Evolutionary conservation across 2,888 invertebrate species (phyloP).

Genomic region (Strigamia crassipes): DNA sequence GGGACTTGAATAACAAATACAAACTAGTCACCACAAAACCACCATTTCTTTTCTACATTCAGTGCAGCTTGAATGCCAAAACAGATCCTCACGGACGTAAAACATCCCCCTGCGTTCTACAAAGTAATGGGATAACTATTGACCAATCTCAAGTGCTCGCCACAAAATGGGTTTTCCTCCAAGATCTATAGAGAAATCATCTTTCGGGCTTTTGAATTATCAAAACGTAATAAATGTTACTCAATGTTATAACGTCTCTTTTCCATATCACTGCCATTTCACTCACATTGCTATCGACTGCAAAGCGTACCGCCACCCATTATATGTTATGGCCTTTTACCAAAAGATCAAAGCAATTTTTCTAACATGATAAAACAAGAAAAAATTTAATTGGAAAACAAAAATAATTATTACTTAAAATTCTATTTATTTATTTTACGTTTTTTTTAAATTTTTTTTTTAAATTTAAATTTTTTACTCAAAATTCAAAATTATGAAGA

Average conservation of each 20-base stretch:
- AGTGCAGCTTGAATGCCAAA: conserved; percentile 22
- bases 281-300: not conserved
- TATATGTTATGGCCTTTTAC: not conserved
- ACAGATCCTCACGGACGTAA: not conserved
- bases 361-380: not conserved
- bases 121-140: conserved; percentile 30
- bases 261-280: conserved; percentile 6
- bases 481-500: not conserved
- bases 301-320: not conserved
- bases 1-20: conserved; percentile 22
- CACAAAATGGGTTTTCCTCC: not conserved
- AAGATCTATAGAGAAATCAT: conserved; percentile 22
- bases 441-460: no score
- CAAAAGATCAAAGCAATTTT: not conserved
- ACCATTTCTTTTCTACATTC: conserved; percentile 13
- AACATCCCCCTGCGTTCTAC: not conserved
- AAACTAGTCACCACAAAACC: conserved; percentile 17
- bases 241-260: conserved; percentile 1
- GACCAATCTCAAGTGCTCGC: not conserved
- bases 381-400: not conserved
- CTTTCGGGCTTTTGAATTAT: not conserved
- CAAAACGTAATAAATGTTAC: not conserved
- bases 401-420: not conserved
- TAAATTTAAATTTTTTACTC: not conserved
- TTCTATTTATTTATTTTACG: not conserved